Percentiles rank a stretch among this genome's conserved stretches.
These are phyloP conservation scores for Amphiprion percula DNA, from an alignment of 2,113 vertebrate species.

Conservation along the genomic window DNA sequence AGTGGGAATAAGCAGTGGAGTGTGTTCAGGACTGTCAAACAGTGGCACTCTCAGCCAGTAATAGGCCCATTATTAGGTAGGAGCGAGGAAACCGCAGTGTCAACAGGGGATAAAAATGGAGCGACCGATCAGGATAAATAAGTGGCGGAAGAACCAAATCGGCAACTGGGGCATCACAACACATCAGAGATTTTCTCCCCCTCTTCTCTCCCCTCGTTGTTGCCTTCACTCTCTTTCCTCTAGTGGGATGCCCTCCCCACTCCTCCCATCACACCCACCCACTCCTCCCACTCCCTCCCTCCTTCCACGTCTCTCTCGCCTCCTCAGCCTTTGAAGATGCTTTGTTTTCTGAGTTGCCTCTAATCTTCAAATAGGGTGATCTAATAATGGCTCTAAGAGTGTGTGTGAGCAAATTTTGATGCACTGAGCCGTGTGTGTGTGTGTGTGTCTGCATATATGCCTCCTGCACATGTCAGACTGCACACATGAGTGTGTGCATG, in stretches of 20 bases:
- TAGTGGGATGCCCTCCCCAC: constrained; percentile 48
- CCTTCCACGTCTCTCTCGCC: constrained; percentile 15
- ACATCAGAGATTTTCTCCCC: constrained; percentile 39
- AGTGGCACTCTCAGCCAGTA: constrained; percentile 64
- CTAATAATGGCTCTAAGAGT: constrained; percentile 65
- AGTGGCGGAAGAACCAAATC: constrained; percentile 76
- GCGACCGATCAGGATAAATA: constrained; percentile 73
- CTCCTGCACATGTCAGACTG: constrained; percentile 51
- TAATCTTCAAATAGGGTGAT: constrained; percentile 75
- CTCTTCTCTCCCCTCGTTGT: not conserved
- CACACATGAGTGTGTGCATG: not conserved
- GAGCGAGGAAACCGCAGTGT: constrained; percentile 51
- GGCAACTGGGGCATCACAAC: constrained; percentile 79
- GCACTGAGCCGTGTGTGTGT: constrained; percentile 32
- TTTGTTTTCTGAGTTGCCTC: constrained; percentile 75
- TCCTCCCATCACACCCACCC: constrained; percentile 22
- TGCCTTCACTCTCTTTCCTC: constrained; percentile 39
- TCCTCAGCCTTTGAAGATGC: constrained; percentile 76
- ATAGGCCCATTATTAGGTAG: constrained; percentile 75
- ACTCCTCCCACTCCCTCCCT: constrained; percentile 23
- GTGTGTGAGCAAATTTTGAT: constrained; percentile 26
- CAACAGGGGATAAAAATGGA: constrained; percentile 60
- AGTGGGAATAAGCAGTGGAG: constrained; percentile 47
- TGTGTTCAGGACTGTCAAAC: constrained; percentile 64
- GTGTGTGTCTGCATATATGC: constrained; percentile 17